These are phyloP conservation scores for Hypocryptadius cinnamomeus DNA, from an alignment of 2,113 vertebrate genomes.

Conservation along the genomic window DNA sequence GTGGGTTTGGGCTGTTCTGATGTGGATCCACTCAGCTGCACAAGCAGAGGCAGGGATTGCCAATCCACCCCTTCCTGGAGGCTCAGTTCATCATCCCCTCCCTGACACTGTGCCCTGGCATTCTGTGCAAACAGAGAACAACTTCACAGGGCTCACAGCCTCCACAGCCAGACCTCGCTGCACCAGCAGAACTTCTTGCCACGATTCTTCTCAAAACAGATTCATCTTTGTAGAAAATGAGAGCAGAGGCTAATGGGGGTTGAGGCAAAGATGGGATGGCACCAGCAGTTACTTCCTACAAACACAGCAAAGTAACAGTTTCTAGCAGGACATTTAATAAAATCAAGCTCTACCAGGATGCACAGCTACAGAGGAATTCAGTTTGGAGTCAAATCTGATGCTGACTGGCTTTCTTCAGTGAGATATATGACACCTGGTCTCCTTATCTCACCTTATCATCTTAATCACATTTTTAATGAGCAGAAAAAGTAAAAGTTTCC, in stretches of 20 bases:
- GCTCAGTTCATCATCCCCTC: not conserved
- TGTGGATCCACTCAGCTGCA: not conserved
- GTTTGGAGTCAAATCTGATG: not conserved
- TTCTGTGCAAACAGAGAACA: not conserved
- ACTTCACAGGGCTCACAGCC: not conserved
- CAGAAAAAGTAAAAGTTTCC: not conserved
- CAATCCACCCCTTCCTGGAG: not conserved
- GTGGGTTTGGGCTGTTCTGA: not conserved
- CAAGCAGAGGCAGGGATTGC: not conserved
- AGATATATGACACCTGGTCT: not conserved
- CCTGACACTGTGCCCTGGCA: not conserved
- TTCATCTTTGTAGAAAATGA: slow-evolving; percentile 3
- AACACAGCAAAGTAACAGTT: not conserved
- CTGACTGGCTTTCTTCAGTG: not conserved
- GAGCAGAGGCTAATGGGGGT: slow-evolving; percentile 20
- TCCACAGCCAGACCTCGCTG: not conserved
- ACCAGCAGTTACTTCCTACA: not conserved
- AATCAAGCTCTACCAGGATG: not conserved
- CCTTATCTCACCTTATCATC: not conserved
- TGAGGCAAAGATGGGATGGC: slow-evolving; percentile 16
- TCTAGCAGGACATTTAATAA: not conserved
- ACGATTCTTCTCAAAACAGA: not conserved
- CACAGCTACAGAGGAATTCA: not conserved
- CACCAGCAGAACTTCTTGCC: not conserved
- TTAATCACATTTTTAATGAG: not conserved